A percentile compares a stretch with the other conserved stretches of the same genome.
phyloP scores from a whole-genome alignment of 2,113 vertebrate genomes.

The Pungitius pungitius region DNA sequence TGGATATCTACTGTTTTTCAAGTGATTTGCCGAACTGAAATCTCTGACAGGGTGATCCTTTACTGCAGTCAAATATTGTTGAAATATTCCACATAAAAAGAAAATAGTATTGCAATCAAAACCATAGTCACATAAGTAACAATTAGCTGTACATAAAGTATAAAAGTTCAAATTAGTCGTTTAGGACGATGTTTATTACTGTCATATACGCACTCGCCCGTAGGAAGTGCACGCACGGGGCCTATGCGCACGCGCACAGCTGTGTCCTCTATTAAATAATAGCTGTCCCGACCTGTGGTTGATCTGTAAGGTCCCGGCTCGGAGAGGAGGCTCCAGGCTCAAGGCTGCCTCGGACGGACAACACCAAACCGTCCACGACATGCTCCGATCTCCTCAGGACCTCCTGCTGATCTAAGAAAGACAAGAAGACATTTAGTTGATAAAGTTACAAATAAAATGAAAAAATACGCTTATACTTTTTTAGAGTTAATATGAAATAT shows the following conservation, averaged over 20 bases:
- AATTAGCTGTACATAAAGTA: neutral
- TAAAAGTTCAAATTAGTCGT: neutral
- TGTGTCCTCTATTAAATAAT: too few species aligned
- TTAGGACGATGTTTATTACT: neutral
- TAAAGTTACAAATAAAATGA: neutral
- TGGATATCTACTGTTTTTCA: too few species aligned
- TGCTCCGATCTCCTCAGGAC: slow-evolving; percentile 37
- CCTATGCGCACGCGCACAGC: neutral
- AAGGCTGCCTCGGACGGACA: slow-evolving; percentile 29
- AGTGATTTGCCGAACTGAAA: too few species aligned
- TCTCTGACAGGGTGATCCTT: too few species aligned
- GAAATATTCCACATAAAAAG: too few species aligned
- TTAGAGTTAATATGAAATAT: neutral
- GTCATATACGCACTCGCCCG: too few species aligned
- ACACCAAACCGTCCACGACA: slow-evolving; percentile 15
- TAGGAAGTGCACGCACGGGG: neutral
- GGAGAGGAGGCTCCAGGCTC: neutral
- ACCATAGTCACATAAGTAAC: neutral
- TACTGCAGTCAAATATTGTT: too few species aligned
- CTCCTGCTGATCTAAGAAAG: slow-evolving; percentile 40
- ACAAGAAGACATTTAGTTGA: neutral
- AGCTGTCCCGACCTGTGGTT: slow-evolving; percentile 25
- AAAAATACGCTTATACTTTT: too few species aligned
- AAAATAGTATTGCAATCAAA: neutral
- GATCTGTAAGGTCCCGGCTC: neutral